Base-by-base conservation (phyloP, 2,888 invertebrate genomes). In the Lasioglossum malachurum region DNA sequence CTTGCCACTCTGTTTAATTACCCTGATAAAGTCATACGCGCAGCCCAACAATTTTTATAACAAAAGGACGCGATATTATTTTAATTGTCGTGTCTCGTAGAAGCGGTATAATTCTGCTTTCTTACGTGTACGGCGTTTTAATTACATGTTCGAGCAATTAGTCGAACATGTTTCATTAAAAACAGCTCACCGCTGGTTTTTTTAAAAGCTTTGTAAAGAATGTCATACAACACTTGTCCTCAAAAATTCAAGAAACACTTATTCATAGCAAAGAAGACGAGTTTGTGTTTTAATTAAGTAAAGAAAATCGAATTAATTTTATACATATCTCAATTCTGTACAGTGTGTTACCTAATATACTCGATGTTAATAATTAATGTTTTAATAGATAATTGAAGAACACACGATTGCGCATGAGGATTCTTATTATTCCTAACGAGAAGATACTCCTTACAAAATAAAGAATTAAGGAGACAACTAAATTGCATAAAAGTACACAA, bases 401-500 rank as follows among this genome's bases (percentile, higher is more conserved):
- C 23, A 3, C 23, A 23, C 8, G 23, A 53, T 53, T 53, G 53
- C 53, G 23, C 31, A 7, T 19, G 31, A 35, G 16, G 2, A 31
- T 67, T 35, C 16, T 35, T 19, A 67, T 67, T 67, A 35, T 7
- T 35, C 2, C 16, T 38, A 69, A 23, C 3, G 12, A 23, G 4
- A 38, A 1, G 38, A n/a, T 38, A 23, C n/a, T 41, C 1, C 38
- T 38, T 23, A 69, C 69, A 38, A 69, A 38, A 69, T 69, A 69
- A 8, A 38, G 23, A 12, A 12, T 35, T 69, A 41, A 35, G 2
- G 27, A 14, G 12, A 12, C 23, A 46, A 23, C 14, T 49, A 89
- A 16, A 93, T 80, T 4, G 92, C 83, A 60, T 93, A 94, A 71
- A 94, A 94, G 71, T 93, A 93, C 5, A 93, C 27, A n/a, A 93